A percentile compares a stretch with the other conserved stretches of the same genome.
Evolutionary conservation across 53 echinoderm and acorn worm species (phyloP).

Genomic region (Stichopus horrens): DNA sequence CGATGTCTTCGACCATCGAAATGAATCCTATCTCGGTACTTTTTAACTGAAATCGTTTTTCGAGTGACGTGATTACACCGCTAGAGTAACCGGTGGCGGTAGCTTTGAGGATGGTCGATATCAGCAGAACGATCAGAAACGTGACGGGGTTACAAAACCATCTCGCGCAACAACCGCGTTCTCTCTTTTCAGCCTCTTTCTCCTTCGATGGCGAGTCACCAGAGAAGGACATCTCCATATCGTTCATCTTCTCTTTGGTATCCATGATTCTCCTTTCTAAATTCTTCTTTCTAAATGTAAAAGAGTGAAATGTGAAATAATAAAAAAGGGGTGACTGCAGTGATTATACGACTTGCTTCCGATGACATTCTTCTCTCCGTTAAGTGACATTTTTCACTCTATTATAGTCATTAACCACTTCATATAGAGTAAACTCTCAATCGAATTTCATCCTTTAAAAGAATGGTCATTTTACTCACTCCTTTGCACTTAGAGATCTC

Average conservation of each 20-base stretch:
- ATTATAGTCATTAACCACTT: too few relatives aligned
- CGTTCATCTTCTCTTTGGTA: conserved; percentile 9
- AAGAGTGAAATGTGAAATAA: neutral
- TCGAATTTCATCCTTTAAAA: too few relatives aligned
- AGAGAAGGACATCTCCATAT: conserved; percentile 14
- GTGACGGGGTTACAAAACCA: conserved; percentile 15
- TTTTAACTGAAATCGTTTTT: conserved; percentile 85
- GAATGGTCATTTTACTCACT: too few relatives aligned
- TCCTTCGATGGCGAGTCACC: neutral
- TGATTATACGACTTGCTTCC: too few relatives aligned
- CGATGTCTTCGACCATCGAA: conserved; percentile 72
- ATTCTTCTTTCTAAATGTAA: neutral
- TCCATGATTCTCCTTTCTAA: neutral
- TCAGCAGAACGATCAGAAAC: conserved; percentile 37
- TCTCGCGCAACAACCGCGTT: neutral
- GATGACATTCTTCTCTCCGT: too few relatives aligned
- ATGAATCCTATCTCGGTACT: conserved; percentile 77
- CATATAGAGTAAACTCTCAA: too few relatives aligned
- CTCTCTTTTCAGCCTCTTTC: neutral
- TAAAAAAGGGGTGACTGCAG: too few relatives aligned
- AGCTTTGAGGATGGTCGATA: conserved; percentile 45
- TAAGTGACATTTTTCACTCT: too few relatives aligned
- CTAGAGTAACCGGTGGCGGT: conserved; percentile 63
- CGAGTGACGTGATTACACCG: conserved; percentile 75
- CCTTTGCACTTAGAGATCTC: too few relatives aligned